Conservation (phyloP, 1,140 invertebrate genomes). For the Eumeta japonica region DNA sequence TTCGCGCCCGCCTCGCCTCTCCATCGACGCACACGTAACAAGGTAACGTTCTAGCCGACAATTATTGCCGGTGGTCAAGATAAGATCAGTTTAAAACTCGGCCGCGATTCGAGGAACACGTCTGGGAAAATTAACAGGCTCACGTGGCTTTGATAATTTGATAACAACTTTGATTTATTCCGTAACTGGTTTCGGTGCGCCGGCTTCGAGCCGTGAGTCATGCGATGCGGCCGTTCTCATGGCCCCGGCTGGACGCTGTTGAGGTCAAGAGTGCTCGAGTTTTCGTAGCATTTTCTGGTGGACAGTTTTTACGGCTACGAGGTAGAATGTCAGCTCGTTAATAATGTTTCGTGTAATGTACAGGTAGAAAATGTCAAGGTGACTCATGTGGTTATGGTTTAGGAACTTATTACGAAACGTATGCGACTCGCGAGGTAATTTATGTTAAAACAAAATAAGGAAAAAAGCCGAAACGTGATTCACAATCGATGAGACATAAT, state of each 20-base stretch:
- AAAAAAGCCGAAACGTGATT: too few species aligned
- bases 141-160: constrained; percentile 55
- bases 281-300: neutral
- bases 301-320: too few species aligned
- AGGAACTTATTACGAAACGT: too few species aligned
- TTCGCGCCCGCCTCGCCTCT: too few species aligned
- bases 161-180: constrained; percentile 54
- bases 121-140: constrained; percentile 49
- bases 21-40: constrained; percentile 27
- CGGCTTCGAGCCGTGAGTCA: constrained; percentile 28
- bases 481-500: too few species aligned
- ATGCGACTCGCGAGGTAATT: too few species aligned
- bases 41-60: constrained; percentile 46
- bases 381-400: neutral
- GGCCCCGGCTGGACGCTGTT: constrained; percentile 34
- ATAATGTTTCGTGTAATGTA: neutral
- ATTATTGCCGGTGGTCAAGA: constrained; percentile 33
- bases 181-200: constrained; percentile 22
- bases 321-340: too few species aligned
- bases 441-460: too few species aligned
- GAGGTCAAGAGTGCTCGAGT: too few species aligned
- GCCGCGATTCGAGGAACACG: constrained; percentile 45
- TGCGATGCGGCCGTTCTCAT: constrained; percentile 29
- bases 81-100: constrained; percentile 28
- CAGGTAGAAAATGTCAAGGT: too few species aligned